A percentile compares a stretch with the other conserved stretches of the same genome.
Evolutionary conservation across 2,113 vertebrate genomes (phyloP).

Genomic region (Emydura subglobosa): DNA sequence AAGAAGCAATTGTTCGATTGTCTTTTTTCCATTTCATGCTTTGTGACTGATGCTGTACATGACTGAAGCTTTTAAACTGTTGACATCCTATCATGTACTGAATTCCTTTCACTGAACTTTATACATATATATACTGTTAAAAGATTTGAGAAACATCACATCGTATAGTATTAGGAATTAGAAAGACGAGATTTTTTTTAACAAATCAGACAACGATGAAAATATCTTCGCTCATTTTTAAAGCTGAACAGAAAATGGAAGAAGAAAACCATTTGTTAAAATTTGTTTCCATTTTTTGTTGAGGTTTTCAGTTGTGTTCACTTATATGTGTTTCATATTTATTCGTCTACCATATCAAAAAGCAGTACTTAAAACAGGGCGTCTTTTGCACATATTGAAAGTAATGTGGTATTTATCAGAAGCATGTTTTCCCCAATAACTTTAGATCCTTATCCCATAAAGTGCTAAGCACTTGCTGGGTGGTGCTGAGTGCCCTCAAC

Average conservation of each 20-base stretch:
- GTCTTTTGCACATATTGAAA: neutral
- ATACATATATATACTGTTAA: neutral
- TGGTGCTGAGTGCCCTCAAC: neutral
- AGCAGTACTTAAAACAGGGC: neutral
- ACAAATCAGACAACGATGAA: neutral
- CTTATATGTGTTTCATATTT: neutral
- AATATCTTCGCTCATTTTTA: neutral
- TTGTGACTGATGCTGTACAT: neutral
- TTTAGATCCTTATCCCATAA: neutral
- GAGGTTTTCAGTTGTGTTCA: neutral
- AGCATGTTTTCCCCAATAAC: neutral
- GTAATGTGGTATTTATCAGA: neutral
- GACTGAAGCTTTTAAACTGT: neutral
- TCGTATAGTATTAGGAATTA: neutral
- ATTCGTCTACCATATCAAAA: neutral
- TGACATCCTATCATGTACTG: neutral
- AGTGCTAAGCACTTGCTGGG: neutral
- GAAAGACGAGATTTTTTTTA: neutral
- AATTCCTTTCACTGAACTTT: neutral
- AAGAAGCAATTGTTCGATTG: slow-evolving; percentile 20
- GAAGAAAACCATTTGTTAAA: neutral
- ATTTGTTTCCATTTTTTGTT: neutral
- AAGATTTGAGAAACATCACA: slow-evolving; percentile 8
- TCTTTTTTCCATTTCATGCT: slow-evolving; percentile 27
- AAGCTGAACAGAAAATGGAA: neutral